These are phyloP conservation scores for Amphimallon solstitiale DNA, from an alignment of 2,888 invertebrate genomes.

Conservation along the genomic window DNA sequence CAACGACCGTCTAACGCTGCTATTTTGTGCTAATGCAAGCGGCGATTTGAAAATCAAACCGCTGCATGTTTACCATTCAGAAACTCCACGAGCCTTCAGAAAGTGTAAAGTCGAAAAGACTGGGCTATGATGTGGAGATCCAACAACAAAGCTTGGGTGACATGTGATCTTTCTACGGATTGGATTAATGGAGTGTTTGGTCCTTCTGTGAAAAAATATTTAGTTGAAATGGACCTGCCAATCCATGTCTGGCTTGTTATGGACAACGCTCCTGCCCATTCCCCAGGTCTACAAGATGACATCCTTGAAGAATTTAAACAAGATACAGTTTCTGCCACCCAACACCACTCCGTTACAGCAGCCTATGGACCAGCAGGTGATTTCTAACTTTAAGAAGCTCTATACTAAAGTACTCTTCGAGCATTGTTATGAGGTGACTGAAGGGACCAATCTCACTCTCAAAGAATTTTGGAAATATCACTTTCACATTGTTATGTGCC, in stretches of 20 bases:
- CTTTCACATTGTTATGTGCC: slow-evolving; percentile 44
- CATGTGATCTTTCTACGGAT: too few relatives aligned
- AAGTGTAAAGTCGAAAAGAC: too few relatives aligned
- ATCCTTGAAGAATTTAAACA: slow-evolving; percentile 44
- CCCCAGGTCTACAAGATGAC: slow-evolving; percentile 44
- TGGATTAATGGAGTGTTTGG: too few relatives aligned
- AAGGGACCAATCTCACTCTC: slow-evolving; percentile 44
- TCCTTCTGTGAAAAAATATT: too few relatives aligned
- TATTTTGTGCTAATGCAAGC: not conserved
- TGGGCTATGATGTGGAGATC: too few relatives aligned
- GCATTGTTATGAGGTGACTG: too few relatives aligned
- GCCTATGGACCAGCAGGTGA: slow-evolving; percentile 50
- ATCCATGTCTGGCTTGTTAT: slow-evolving; percentile 47
- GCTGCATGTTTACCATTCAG: too few relatives aligned
- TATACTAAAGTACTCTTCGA: slow-evolving; percentile 37
- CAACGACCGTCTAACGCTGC: not conserved
- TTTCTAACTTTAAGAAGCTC: slow-evolving; percentile 50
- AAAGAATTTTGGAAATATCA: slow-evolving; percentile 49
- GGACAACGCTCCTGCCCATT: slow-evolving; percentile 48
- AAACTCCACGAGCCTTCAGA: too few relatives aligned
- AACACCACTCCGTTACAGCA: slow-evolving; percentile 47
- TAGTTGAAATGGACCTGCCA: too few relatives aligned
- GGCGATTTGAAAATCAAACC: too few relatives aligned
- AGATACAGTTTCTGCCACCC: slow-evolving; percentile 39
- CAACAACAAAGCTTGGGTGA: too few relatives aligned